A percentile compares a stretch with the other conserved stretches of the same genome.
Conservation (phyloP, 2,888 invertebrate genomes). For the Cheilosia grossa region DNA sequence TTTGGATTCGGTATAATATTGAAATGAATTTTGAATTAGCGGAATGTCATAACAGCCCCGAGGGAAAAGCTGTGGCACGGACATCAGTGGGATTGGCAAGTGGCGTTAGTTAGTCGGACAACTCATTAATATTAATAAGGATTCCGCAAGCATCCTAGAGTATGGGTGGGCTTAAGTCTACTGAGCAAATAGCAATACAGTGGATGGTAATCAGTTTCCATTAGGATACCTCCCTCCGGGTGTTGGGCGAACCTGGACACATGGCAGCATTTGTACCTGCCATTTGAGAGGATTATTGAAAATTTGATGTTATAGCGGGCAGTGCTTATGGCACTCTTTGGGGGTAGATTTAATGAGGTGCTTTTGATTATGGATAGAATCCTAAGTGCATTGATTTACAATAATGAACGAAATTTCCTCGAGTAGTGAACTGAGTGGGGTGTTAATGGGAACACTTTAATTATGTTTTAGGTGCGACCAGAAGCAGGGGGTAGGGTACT, state of each 20-base stretch:
- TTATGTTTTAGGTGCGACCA: conserved; percentile 7
- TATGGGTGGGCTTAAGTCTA: conserved; percentile 22
- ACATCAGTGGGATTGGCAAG: neutral
- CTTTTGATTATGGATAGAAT: conserved; percentile 34
- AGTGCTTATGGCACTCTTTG: neutral
- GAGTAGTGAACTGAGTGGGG: conserved; percentile 7
- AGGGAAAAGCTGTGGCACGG: conserved; percentile 12
- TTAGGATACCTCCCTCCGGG: conserved; percentile 23
- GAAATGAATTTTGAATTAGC: conserved; percentile 61
- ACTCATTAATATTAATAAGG: conserved; percentile 66
- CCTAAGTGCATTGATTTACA: conserved; percentile 48
- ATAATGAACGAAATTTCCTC: conserved; percentile 9
- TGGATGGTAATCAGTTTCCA: conserved; percentile 45
- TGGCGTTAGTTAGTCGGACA: conserved; percentile 47
- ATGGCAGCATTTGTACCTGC: conserved; percentile 39
- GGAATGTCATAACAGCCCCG: conserved; percentile 39
- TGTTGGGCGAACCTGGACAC: neutral
- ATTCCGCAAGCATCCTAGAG: conserved; percentile 35
- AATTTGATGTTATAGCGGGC: conserved; percentile 28
- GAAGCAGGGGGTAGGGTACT: neutral
- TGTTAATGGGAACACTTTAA: conserved; percentile 28
- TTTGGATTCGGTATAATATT: conserved; percentile 48
- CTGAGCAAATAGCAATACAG: conserved; percentile 26
- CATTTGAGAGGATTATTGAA: conserved; percentile 49
- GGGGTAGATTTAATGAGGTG: conserved; percentile 44